Base-by-base conservation (phyloP, 2,113 vertebrate genomes). In the Sylvilagus bachmani region DNA sequence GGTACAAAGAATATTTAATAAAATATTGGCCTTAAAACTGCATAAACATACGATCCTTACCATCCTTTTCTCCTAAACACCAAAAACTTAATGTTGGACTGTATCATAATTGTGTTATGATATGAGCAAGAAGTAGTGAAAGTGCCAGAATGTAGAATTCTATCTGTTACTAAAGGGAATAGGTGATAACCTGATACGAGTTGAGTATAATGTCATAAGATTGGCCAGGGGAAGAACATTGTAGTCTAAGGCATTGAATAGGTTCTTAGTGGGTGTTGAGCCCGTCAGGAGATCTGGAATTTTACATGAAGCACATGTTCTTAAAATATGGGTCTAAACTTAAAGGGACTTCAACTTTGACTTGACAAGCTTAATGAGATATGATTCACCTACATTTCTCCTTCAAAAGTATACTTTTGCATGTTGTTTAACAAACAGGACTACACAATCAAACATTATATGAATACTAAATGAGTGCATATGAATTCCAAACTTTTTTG, bases 1-100 rank as follows among this genome's bases (percentile, higher is more conserved):
- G 36, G 22, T 19, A 84, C 22, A 90, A 77, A 78, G 25, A 86
- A 79, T 87, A n/a, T 64, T 66, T 74, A 79, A 51, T 90, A 51
- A 93, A 69, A 74, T 73, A 73, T 49, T 82, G 12, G 4, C 9
- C 25, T 92, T 79, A 67, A 24, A 69, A 83, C 5, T 71, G 21
- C 82, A 29, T 66, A 61, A 71, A 38, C 27, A 67, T 13, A 36
- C 36, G 0, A 31, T 91, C 71, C 17, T 84, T 78, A 86, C 17
- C 58, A 44, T 44, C 6, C 44, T 38, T 86, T 73, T 64, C 21
- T 90, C 44, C 17, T 24, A 90, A 86, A 81, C 91, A 11, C 78
- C 19, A 61, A 86, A 87, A 22, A 25, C 17, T 38, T 53, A 19
- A 22, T 74, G 12, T 88, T 87, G 33, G 3, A 62, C 33, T 83